phyloP scores from a whole-genome alignment of 1,140 invertebrate genomes.

The Drosophila bipectinata region DNA sequence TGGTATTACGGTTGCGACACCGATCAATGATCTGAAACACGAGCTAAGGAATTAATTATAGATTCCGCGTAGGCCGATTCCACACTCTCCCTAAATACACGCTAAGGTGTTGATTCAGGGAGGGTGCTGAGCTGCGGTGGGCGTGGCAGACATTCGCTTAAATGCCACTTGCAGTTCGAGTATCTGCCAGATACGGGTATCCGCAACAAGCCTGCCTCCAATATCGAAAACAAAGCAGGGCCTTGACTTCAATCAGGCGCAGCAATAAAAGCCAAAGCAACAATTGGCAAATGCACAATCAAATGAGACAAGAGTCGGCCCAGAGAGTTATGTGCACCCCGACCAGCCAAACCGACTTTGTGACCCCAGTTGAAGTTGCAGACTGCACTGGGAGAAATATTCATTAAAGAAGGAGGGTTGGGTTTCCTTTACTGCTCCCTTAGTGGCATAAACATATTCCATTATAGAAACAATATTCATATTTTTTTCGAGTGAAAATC shows the following conservation, averaged over 20 bases:
- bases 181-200: conserved; percentile 35
- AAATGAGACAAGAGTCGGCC: conserved; percentile 68
- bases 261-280: conserved; percentile 45
- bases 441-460: not conserved
- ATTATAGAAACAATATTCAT: not conserved
- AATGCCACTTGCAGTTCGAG: conserved; percentile 62
- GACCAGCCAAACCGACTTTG: conserved; percentile 57
- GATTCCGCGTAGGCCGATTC: conserved; percentile 19
- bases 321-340: conserved; percentile 72
- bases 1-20: conserved; percentile 41
- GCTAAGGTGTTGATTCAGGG: conserved; percentile 42
- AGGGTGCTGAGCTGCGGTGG: conserved; percentile 12
- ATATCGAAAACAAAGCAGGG: conserved; percentile 69
- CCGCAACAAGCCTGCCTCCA: conserved; percentile 27
- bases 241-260: conserved; percentile 69
- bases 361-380: conserved; percentile 60
- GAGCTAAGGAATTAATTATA: conserved; percentile 62
- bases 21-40: conserved; percentile 37
- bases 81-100: conserved; percentile 6
- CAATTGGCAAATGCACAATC: conserved; percentile 76
- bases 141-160: conserved; percentile 27
- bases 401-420: no score
- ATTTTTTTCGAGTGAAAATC: conserved; percentile 11
- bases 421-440: not conserved
- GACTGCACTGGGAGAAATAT: conserved; percentile 16